Percentiles rank a stretch among this genome's conserved stretches.
Evolutionary conservation across 2,888 invertebrate genomes (phyloP).

Genomic region (Molorchus minor): DNA sequence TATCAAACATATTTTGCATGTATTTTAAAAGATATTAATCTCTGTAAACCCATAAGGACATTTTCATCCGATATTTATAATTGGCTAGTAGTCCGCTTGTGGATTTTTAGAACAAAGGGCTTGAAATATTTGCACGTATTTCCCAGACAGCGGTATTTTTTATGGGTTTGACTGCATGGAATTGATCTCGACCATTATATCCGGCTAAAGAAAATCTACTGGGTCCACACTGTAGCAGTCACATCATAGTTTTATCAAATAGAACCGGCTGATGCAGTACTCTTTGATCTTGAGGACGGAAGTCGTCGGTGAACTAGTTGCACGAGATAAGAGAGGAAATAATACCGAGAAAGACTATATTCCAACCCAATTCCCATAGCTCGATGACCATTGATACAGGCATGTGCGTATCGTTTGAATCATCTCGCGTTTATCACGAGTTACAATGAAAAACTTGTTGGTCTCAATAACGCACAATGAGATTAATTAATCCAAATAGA

Average conservation of each 20-base stretch:
- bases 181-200: too few relatives aligned
- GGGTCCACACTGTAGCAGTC: neutral
- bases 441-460: conserved; percentile 15
- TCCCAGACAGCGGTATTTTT: too few relatives aligned
- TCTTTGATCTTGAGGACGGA: conserved; percentile 23
- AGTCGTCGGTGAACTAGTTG: conserved; percentile 23
- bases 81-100: too few relatives aligned
- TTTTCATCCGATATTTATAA: too few relatives aligned
- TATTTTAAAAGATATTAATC: too few relatives aligned
- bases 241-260: conserved; percentile 5
- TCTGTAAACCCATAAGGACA: too few relatives aligned
- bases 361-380: conserved; percentile 18
- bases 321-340: conserved; percentile 20
- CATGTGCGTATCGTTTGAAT: neutral
- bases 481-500: conserved; percentile 21
- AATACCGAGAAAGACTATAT: conserved; percentile 15
- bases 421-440: conserved; percentile 5
- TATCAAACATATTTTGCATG: too few relatives aligned
- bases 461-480: conserved; percentile 14
- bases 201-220: too few relatives aligned
- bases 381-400: conserved; percentile 17
- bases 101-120: too few relatives aligned
- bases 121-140: too few relatives aligned
- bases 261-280: conserved; percentile 9
- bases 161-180: too few relatives aligned